Base-by-base conservation (phyloP, 2,888 invertebrate species). In the Alviniconcha strummeri region DNA sequence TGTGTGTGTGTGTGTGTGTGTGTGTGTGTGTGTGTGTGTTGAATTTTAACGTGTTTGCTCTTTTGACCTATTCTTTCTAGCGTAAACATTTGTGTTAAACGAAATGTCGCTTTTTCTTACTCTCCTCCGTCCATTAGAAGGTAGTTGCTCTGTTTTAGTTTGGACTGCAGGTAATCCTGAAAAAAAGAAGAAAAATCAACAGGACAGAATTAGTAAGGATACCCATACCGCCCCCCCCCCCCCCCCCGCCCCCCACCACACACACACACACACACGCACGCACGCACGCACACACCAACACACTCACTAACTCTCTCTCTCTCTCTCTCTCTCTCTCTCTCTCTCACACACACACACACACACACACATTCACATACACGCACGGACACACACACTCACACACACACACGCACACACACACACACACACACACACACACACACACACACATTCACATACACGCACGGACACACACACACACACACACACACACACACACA, bases 81-180 rank as follows among this genome's bases (percentile, higher is more conserved):
- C 36, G 36, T 36, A 36, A 36, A 36, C 3, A 36, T 36, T 36
- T 36, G 36, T 36, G 36, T 3, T 36, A 36, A 36, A 36, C 36
- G 36, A 36, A 36, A 36, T 36, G 36, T 36, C 36, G 36, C 3
- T 36, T 36, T 36, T 52, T 78, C 82, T 84, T 74, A 81, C 82
- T 82, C 67, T 54, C 5, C 77, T 6, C 7, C 60, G 3, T 19
- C 72, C 84, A 77, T 84, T 17, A 84, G 81, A n/a, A 77, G 75
- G 64, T 84, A 84, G 77, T 82, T 84, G 19, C 64, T 79, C 78
- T 84, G 82, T 11, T 67, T 11, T 4, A 84, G 67, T 17, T 82
- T 84, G 55, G 64, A 74, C 36, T 85, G 80, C 15, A 89, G 84
- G 67, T 88, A 87, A 11, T 83, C 54, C 89, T 89, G 80, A 11